Evolutionary conservation across 2,888 invertebrate genomes (phyloP).

Genomic region (Leptarthrus brevirostris): DNA sequence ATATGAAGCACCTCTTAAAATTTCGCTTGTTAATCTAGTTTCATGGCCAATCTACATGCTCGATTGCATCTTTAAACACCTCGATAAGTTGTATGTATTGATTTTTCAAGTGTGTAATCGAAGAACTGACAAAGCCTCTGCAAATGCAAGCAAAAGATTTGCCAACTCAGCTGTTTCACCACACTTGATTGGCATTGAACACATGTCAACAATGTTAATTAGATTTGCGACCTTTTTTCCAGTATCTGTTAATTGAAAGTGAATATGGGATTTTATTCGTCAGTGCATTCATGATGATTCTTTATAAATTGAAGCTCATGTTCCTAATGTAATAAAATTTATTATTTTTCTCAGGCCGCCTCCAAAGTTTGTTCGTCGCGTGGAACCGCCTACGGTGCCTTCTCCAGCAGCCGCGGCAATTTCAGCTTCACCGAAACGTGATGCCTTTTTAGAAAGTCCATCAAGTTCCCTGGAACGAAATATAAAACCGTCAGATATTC

Average conservation of each 20-base stretch:
- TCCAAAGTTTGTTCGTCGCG: conserved; percentile 74
- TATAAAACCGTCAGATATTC: conserved; percentile 67
- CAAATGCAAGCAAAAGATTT: conserved; percentile 5
- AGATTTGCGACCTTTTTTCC: conserved; percentile 55
- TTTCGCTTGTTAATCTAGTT: too few relatives aligned
- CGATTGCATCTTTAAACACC: not conserved
- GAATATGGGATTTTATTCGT: conserved; percentile 2
- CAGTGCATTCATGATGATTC: not conserved
- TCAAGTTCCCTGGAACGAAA: conserved; percentile 66
- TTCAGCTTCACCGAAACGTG: conserved; percentile 59
- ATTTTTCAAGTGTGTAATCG: not conserved
- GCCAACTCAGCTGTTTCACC: conserved; percentile 21
- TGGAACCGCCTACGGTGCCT: conserved; percentile 70
- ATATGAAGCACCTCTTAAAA: too few relatives aligned
- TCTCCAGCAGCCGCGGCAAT: conserved; percentile 45
- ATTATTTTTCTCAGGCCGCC: conserved; percentile 69
- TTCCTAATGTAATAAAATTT: not conserved
- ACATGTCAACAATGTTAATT: conserved; percentile 55
- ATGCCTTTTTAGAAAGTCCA: conserved; percentile 55
- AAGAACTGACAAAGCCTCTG: not conserved
- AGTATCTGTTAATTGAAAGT: conserved; percentile 2
- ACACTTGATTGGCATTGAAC: conserved; percentile 41
- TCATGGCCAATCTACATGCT: not conserved
- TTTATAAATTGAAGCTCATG: not conserved
- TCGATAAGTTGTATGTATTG: not conserved